Evolutionary conservation across 2,888 invertebrate genomes (phyloP), one percentile per base, ranked within the genome.

Genomic region (Melanotus villosus): DNA sequence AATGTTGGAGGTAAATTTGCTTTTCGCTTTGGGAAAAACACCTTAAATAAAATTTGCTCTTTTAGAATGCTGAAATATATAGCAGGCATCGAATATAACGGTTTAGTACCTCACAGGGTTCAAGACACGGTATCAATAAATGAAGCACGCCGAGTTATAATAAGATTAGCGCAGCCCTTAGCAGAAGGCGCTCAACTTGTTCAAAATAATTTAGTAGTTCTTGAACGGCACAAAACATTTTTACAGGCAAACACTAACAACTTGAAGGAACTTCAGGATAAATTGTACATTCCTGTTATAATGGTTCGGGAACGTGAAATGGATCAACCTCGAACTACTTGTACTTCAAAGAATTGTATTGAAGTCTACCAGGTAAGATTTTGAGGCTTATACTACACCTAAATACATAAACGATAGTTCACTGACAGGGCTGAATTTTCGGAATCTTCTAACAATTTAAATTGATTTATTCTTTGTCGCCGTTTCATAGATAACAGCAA

Each of bases 121-220:
- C 66, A 75, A 52, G 76, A 75, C 52, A 80, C 81, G 0, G 65
- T 75, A 16, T 78, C 78, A 6, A 73, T 81, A 4, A 81, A 81
- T 19, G 80, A 81, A 65, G 79, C 80, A 1, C 64, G 80, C 23
- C 71, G 79, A 59, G 62, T 79, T 12, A 80, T 82, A 19, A 72
- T 73, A 16, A 77, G 80, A 21, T 62, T 82, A 23, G 67, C 78
- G 0, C 76, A 79, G 70, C 81, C 82, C 1, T 69, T 82, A 66
- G 77, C 79, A 4, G 81, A 82, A 41, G 80, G 81, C 30, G 73
- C 78, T 4, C 77, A 81, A 67, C 68, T 79, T 6, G 78, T 82
- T 16, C 65, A 75, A 16, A 77, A 79, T 45, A 82, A 81, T 62
- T 50, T 81, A n/a, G 54, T 65, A n/a, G 67, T 76, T 19, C 71